Evolutionary conservation across 2,113 vertebrate species (phyloP), one percentile per base, ranked within the genome.

Genomic region (Toxotes jaculatrix): DNA sequence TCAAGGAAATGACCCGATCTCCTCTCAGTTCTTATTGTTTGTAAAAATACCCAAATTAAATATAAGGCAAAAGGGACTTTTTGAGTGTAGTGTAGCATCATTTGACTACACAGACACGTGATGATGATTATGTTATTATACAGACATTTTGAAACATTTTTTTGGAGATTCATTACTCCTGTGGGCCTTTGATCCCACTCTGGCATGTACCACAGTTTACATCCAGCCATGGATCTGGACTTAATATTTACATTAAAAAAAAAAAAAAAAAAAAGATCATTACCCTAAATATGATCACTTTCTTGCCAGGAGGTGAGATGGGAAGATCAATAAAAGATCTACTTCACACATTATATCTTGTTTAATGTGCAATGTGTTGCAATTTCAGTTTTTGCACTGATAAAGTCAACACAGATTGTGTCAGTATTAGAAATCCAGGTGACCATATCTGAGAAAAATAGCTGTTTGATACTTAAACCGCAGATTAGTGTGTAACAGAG

Each of bases 1-100:
- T 43, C n/a, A 10, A 67, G 34, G 36, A 68, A 55, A 82, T 49
- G 16, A 68, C 53, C 45, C 13, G 13, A 85, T 66, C 42, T 36
- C 8, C 27, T 47, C 2, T 9, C 4, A 31, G 38, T 45, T 40
- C 17, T 6, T 14, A 42, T 40, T 34, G 40, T 57, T 61, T 4
- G 27, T 47, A n/a, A 7, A 60, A 16, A 53, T 38, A 11, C 34
- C 12, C 1, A n/a, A 57, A 40, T 1, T 13, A 21, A 40, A 56
- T 7, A 51, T 31, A 7, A 5, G 6, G 27, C 4, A 4, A 34
- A 38, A 7, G 5, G 3, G 14, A 57, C 5, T 47, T 23, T 56
- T 70, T 40, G 4, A 13, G 13, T 4, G 12, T 56, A 12, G 8
- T n/a, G 11, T 56, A 23, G 4, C 27, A 56, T 27, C 53, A 56